Base-by-base conservation (phyloP, 2,113 vertebrate genomes). In the Taurulus bubalis region DNA sequence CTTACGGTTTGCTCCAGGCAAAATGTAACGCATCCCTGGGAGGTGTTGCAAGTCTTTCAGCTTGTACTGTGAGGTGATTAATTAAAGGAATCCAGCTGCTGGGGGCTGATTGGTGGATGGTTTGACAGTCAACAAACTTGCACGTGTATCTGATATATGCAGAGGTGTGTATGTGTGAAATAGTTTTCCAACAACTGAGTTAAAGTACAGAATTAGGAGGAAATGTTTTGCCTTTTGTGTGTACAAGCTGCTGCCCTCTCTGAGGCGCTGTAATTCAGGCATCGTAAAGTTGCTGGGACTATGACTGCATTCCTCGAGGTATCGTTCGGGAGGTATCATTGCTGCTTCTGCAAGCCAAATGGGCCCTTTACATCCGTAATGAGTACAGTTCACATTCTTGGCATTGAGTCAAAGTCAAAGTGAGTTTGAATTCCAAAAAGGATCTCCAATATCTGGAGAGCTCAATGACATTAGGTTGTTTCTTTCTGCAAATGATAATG, bases 21-120 rank as follows among this genome's bases (percentile, higher is more conserved):
- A 82, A 89, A 80, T 71, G 59, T 15, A 72, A 85, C 81, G 77
- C 58, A 84, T 87, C 70, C 81, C 63, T 78, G 76, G 66, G 77
- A 79, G 77, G 72, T 70, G 80, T 68, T 77, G 77, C 80, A 83
- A 83, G 72, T 85, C 75, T 82, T 84, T 73, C 63, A 55, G 62
- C 63, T 59, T 53, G 63, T 36, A 59, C 86, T 71, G 70, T 24
- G 65, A 53, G 66, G 72, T 85, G 82, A 84, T 88, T 82, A 82
- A 87, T 77, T 71, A 62, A 70, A 79, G 72, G 56, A 34, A 62
- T 68, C 80, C 79, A 77, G 68, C 70, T 78, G 66, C 83, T 53
- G 55, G 68, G 65, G 73, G 69, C 76, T 78, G 75, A 85, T 73
- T 81, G 60, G 70, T 73, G 71, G 71, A 80, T 59, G 55, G 38